Evolutionary conservation across 2,888 invertebrate genomes (phyloP).

Genomic region (Zaprionus lineosus): DNA sequence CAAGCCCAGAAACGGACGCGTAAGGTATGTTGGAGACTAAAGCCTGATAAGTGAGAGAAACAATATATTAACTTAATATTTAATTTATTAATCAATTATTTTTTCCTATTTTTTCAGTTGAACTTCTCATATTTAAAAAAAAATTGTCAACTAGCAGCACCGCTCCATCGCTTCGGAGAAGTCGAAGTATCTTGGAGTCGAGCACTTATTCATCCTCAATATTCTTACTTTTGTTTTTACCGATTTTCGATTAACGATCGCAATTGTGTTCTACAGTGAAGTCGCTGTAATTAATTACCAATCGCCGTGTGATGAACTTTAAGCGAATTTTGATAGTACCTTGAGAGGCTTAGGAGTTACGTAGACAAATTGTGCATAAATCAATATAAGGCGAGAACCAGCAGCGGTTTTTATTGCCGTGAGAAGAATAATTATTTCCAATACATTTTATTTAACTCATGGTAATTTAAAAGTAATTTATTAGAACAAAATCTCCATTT

Average conservation of each 20-base stretch:
- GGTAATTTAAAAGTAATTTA: not conserved
- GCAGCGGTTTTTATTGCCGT: slow-evolving; percentile 35
- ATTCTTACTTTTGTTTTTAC: not conserved
- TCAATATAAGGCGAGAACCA: slow-evolving; percentile 20
- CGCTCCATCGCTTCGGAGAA: too few relatives aligned
- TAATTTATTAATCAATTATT: slow-evolving; percentile 44
- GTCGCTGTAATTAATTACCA: slow-evolving; percentile 63
- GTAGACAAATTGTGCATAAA: slow-evolving; percentile 51
- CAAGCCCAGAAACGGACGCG: too few relatives aligned
- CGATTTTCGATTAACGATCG: slow-evolving; percentile 33
- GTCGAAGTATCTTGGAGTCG: too few relatives aligned
- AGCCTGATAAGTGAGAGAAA: too few relatives aligned
- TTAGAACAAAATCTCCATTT: too few relatives aligned
- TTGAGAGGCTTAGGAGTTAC: slow-evolving; percentile 18
- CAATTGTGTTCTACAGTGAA: slow-evolving; percentile 15
- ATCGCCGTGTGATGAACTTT: slow-evolving; percentile 68
- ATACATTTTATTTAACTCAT: not conserved
- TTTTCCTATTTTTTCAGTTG: slow-evolving; percentile 23
- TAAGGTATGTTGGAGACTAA: too few relatives aligned
- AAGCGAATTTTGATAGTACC: slow-evolving; percentile 50
- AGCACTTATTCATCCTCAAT: too few relatives aligned
- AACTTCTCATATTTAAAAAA: too few relatives aligned
- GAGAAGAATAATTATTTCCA: slow-evolving; percentile 37
- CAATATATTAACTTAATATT: too few relatives aligned
- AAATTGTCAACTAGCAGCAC: too few relatives aligned